These are phyloP conservation scores for Hydropsyche betteni DNA, from an alignment of 2,888 invertebrate species.

Conservation along the genomic window DNA sequence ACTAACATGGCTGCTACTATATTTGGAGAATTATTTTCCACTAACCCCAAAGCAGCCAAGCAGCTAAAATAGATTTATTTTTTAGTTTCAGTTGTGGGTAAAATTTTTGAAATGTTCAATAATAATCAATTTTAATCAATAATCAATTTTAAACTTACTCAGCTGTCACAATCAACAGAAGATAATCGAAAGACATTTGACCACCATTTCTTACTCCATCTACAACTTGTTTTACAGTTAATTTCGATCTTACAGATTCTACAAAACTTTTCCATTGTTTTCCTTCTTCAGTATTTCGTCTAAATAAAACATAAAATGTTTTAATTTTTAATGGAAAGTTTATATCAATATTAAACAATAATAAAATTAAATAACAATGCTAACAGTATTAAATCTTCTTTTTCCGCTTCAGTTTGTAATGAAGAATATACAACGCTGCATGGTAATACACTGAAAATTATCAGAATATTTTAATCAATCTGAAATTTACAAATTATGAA, in stretches of 20 bases:
- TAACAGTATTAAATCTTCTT: conserved; percentile 60
- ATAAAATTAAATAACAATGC: conserved; percentile 53
- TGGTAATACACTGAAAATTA: conserved; percentile 66
- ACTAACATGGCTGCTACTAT: conserved; percentile 82
- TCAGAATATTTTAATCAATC: neutral
- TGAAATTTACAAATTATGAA: too few relatives aligned
- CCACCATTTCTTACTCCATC: conserved; percentile 82
- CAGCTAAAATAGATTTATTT: conserved; percentile 64
- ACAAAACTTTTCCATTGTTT: conserved; percentile 77
- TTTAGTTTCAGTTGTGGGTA: too few relatives aligned
- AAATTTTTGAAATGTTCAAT: neutral
- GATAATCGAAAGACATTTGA: conserved; percentile 82
- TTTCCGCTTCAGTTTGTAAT: conserved; percentile 55
- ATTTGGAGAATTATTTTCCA: conserved; percentile 85
- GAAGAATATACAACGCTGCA: conserved; percentile 69
- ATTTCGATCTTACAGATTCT: conserved; percentile 78
- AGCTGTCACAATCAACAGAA: conserved; percentile 80
- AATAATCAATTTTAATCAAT: too few relatives aligned
- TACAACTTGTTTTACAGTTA: conserved; percentile 86
- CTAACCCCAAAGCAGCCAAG: conserved; percentile 82
- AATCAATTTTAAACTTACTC: conserved; percentile 70
- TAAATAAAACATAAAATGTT: conserved; percentile 49
- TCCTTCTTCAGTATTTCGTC: conserved; percentile 65
- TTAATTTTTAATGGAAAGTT: conserved; percentile 34
- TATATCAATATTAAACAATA: too few relatives aligned